Conservation (phyloP, 1,140 invertebrate genomes). For the Neodiprion pinetum region DNA sequence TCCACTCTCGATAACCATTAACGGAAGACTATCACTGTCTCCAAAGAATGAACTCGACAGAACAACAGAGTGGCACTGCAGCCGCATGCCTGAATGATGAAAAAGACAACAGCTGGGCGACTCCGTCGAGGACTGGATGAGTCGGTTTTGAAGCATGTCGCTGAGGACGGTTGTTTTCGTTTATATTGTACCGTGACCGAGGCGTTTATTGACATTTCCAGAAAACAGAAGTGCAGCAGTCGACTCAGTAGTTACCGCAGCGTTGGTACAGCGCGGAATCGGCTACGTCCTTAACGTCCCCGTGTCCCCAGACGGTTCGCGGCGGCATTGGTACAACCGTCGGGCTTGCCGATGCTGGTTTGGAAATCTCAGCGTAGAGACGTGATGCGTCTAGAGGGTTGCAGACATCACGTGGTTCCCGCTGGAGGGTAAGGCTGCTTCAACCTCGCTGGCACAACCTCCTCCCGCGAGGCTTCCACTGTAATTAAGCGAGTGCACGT, state of each 20-base stretch:
- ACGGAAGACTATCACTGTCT: no score
- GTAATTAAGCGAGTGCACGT: constrained; percentile 7
- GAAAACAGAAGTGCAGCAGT: not conserved
- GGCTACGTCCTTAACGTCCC: not conserved
- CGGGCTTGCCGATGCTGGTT: not conserved
- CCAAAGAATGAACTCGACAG: no score
- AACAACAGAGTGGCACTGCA: no score
- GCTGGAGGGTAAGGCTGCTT: constrained; percentile 1
- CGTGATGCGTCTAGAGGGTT: constrained; percentile 3
- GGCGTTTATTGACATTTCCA: not conserved
- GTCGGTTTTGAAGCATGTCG: no score
- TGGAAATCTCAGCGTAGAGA: constrained; percentile 1
- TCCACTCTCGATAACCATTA: no score
- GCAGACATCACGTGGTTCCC: constrained; percentile 1
- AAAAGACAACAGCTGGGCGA: no score
- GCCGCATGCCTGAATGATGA: no score
- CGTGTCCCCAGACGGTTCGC: not conserved
- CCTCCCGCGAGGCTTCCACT: constrained; percentile 6
- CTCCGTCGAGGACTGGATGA: no score
- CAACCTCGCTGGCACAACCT: not conserved
- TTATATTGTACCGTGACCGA: not conserved
- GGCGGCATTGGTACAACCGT: not conserved
- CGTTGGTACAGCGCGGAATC: not conserved
- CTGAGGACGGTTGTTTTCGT: not conserved
- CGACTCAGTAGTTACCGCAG: not conserved